Evolutionary conservation across 2,113 vertebrate genomes (phyloP), one percentile per base, ranked within the genome.

Genomic region (Saimiri boliviensis): DNA sequence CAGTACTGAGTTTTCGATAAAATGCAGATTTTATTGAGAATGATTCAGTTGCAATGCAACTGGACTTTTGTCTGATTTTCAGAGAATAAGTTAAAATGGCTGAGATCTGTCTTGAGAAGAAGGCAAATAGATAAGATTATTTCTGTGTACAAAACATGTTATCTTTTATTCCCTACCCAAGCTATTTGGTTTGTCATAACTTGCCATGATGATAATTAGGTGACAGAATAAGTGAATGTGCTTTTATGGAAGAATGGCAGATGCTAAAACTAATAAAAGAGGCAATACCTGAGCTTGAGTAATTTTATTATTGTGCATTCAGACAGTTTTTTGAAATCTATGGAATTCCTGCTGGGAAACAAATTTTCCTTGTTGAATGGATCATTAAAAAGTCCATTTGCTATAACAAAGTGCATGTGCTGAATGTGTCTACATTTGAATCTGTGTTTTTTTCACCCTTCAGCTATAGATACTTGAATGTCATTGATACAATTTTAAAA

Each of bases 321-420:
- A 97, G 56, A 80, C 37, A 93, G 23, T 83, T 86, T 92, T 70
- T 92, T 70, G 58, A 96, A 95, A 93, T 94, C 68, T 76, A 42
- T 42, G 58, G 80, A 95, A 96, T 94, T 97, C 85, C 91, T 95
- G 68, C 47, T 92, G 77, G 77, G 32, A 94, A 83, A 89, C 5
- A 52, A 54, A 86, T 93, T 94, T 94, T 86, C 42, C 66, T 90
- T 90, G 47, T 58, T 80, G 58, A 97, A 94, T 85, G 49, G n/a
- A 83, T 86, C 92, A 74, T 86, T 96, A 52, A 92, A 96, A 96
- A 79, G 47, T 83, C 63, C 58, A 85, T 90, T 97, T 94, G 49
- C 52, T 63, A 73, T 6, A 89, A 58, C 14, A 63, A 86, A 96
- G 80, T 56, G 35, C n/a, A 90, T 58, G 19, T 93, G 93, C 90